These are phyloP conservation scores for Geopemphigus sp. DNA, from an alignment of 1,140 invertebrate species.

Conservation along the genomic window DNA sequence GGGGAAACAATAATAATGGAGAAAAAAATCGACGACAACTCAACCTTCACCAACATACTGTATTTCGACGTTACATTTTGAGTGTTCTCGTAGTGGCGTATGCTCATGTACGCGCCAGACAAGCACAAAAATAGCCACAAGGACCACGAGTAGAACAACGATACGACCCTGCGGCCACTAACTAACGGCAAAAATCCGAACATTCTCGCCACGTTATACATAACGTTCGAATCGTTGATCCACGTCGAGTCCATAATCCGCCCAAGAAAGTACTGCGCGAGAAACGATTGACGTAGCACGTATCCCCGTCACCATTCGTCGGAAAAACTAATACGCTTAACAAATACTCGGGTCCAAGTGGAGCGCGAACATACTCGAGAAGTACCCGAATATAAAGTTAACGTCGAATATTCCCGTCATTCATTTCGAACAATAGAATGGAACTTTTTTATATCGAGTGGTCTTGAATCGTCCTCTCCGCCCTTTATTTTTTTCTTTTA, in stretches of 20 bases:
- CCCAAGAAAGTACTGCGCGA: neutral
- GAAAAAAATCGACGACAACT: neutral
- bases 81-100: neutral
- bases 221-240: neutral
- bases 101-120: neutral
- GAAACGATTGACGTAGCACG: no score
- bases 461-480: neutral
- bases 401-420: neutral
- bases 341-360: neutral
- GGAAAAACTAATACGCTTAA: conserved; percentile 1
- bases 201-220: neutral
- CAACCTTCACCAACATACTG: neutral
- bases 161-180: no score
- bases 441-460: neutral
- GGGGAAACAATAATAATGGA: no score
- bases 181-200: neutral
- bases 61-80: neutral
- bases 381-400: neutral
- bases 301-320: neutral
- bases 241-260: neutral
- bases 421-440: conserved; percentile 8
- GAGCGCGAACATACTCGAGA: neutral
- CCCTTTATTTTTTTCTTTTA: neutral
- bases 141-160: neutral
- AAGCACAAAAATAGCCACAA: neutral